Base-by-base conservation (phyloP, 1,140 invertebrate species). In the Aporrectodea caliginosa region DNA sequence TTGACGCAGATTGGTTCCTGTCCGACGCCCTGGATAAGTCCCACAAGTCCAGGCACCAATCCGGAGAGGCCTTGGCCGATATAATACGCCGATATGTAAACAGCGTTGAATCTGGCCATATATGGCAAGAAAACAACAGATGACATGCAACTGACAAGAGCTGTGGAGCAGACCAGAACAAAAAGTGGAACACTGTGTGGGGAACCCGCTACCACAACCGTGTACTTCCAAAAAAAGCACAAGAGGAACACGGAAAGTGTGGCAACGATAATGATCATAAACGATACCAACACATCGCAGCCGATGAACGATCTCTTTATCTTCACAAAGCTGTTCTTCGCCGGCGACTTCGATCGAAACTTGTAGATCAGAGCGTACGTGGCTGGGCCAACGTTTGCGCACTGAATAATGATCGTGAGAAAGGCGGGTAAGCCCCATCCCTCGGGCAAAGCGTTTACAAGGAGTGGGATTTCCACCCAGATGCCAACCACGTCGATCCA, bases 401-500 rank as follows among this genome's bases (percentile, higher is more conserved):
- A 72, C 73, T 90, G 93, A n/a, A 94, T 91, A 76, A 93, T 89
- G 70, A 95, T 89, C 30, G 92, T 91, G 85, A 95, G 91, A 84
- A 93, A 92, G 0, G 94, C 93, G 0, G 94, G 93, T 71, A 97
- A 88, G 82, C 88, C 91, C 94, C 94, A 96, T 85, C 91, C 90
- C 90, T 97, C 95, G 0, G 95, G 95, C 68, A 94, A 91, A 16
- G 87, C 89, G 75, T 92, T 89, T 2, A 94, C 92, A 73, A 96
- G 87, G 75, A 95, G 87, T 0, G 95, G 94, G 73, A 96, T 87
- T 87, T 97, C 94, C 35, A 95, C 92, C 88, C 92, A 97, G 77
- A 95, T 90, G 1, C 93, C 93, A 87, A 95, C 96, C 30, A 95
- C 91, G 29, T 93, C 92, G 77, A 96, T 89, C 95, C 95, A 96